Conservation (phyloP, 2,888 invertebrate genomes). For the Drosophila prostipennis region DNA sequence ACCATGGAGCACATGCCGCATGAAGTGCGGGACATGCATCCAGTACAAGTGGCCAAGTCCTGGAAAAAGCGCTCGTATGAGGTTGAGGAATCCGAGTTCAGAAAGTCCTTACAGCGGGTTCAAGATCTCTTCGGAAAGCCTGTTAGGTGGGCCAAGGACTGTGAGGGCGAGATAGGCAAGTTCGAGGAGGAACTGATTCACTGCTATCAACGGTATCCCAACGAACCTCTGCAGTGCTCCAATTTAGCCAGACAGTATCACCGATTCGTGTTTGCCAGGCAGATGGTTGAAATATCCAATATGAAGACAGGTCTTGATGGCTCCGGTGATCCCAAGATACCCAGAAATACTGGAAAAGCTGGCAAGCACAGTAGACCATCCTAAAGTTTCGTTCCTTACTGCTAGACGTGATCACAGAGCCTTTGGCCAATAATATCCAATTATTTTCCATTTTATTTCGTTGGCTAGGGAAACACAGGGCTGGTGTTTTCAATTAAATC, state of each 20-base stretch:
- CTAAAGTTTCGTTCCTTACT: background rate
- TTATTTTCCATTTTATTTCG: background rate
- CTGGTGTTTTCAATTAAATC: conserved; percentile 5
- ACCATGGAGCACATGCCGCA: background rate
- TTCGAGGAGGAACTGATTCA: conserved; percentile 52
- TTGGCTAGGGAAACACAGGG: no score
- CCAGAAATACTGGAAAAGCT: background rate
- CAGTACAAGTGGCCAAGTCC: conserved; percentile 7
- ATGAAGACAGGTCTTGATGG: background rate
- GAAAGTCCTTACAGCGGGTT: conserved; percentile 55
- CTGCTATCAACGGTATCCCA: conserved; percentile 53
- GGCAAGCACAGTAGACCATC: background rate
- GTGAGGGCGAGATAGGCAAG: conserved; percentile 46
- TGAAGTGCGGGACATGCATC: background rate
- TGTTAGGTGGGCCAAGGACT: conserved; percentile 53
- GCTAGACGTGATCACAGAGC: background rate
- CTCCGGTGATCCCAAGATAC: background rate
- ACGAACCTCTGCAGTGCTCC: conserved; percentile 58
- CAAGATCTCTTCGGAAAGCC: conserved; percentile 52
- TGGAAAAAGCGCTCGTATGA: conserved; percentile 53
- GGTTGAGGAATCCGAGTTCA: conserved; percentile 59
- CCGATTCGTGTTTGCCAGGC: conserved; percentile 58
- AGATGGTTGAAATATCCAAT: conserved; percentile 20
- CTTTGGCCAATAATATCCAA: background rate
- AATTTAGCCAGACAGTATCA: conserved; percentile 62